Percentiles rank a stretch among this genome's conserved stretches.
phyloP scores from a whole-genome alignment of 2,888 invertebrate species.

The Drosophila pseudotalamancana region DNA sequence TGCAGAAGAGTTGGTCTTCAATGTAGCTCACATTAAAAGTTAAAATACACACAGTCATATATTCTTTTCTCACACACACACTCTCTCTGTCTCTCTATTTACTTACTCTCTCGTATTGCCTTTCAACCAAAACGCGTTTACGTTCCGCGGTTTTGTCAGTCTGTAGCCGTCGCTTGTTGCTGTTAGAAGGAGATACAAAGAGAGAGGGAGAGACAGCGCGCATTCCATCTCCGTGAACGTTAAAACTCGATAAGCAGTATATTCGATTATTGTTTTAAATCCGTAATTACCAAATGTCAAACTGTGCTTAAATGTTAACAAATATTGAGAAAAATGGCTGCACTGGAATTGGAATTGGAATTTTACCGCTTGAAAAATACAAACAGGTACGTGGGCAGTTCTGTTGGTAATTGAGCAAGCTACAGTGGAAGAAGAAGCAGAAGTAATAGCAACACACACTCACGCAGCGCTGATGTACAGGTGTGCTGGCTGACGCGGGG shows the following conservation, averaged over 20 bases:
- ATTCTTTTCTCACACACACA: slow-evolving; percentile 9
- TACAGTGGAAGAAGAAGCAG: slow-evolving; percentile 44
- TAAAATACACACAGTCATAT: slow-evolving; percentile 13
- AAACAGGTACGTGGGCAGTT: slow-evolving; percentile 77
- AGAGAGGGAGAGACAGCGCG: background rate
- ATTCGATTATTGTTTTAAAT: slow-evolving; percentile 19
- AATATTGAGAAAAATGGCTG: slow-evolving; percentile 31
- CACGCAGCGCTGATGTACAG: slow-evolving; percentile 36
- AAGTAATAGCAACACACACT: slow-evolving; percentile 25
- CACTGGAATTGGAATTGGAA: slow-evolving; percentile 28
- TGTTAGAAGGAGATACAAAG: slow-evolving; percentile 20
- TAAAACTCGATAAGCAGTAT: slow-evolving; percentile 33
- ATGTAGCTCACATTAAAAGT: slow-evolving; percentile 31
- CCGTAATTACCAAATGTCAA: slow-evolving; percentile 14
- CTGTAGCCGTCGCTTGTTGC: slow-evolving; percentile 62
- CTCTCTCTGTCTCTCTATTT: background rate
- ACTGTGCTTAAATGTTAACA: slow-evolving; percentile 11
- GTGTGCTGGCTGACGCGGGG: slow-evolving; percentile 54
- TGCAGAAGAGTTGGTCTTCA: background rate
- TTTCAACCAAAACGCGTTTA: slow-evolving; percentile 73
- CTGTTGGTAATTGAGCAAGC: slow-evolving; percentile 71
- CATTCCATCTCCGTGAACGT: slow-evolving; percentile 19
- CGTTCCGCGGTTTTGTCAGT: slow-evolving; percentile 53
- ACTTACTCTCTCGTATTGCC: slow-evolving; percentile 13
- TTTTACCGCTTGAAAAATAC: slow-evolving; percentile 34